These are phyloP conservation scores for Melanotaenia parkinsoni DNA, from an alignment of 2,797 vertebrate genomes.

Conservation along the genomic window DNA sequence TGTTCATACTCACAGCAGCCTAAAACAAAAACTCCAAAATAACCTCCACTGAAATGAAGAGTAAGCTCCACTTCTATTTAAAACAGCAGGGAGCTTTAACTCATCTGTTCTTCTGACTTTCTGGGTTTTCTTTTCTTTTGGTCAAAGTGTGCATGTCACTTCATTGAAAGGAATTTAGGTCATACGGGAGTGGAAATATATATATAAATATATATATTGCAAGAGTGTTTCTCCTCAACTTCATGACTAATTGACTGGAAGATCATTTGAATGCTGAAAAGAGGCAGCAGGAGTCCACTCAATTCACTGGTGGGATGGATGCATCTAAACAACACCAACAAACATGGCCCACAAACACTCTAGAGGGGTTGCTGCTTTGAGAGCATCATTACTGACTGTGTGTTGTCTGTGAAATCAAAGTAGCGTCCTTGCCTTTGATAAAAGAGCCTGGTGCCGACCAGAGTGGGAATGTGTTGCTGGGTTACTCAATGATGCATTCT, in stretches of 20 bases:
- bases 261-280: constrained; percentile 73
- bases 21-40: constrained; percentile 25
- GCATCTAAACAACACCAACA: constrained; percentile 72
- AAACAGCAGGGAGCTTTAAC: constrained; percentile 34
- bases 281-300: constrained; percentile 66
- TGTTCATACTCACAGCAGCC: constrained; percentile 38
- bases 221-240: constrained; percentile 46
- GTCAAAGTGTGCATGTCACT: constrained; percentile 25
- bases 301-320: constrained; percentile 60
- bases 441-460: constrained; percentile 33
- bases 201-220: neutral
- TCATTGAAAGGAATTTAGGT: constrained; percentile 55
- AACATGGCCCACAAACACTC: constrained; percentile 68
- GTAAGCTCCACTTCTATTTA: constrained; percentile 39
- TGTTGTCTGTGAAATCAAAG: constrained; percentile 73
- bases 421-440: constrained; percentile 57
- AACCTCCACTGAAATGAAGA: constrained; percentile 44
- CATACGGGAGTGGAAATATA: constrained; percentile 17
- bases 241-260: constrained; percentile 68
- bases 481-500: constrained; percentile 22
- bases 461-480: constrained; percentile 39
- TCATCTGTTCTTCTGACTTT: constrained; percentile 22
- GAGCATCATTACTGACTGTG: constrained; percentile 69
- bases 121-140: neutral
- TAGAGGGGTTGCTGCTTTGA: constrained; percentile 57